Evolutionary conservation across 2,797 vertebrate genomes (phyloP).

Genomic region (Microctenopoma stevenorrisi): DNA sequence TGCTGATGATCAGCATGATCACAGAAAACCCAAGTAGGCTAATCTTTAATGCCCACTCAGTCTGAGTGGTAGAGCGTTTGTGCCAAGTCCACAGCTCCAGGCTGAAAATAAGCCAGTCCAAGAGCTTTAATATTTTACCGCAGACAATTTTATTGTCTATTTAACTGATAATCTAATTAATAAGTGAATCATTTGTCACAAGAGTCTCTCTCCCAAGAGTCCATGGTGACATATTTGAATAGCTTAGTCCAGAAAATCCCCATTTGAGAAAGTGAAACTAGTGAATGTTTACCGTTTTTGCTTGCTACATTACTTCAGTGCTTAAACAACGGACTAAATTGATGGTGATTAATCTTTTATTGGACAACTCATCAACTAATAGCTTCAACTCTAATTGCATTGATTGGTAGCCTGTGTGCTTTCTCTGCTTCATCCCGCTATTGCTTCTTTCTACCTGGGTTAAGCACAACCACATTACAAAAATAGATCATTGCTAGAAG

Average conservation of each 20-base stretch:
- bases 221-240: not conserved
- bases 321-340: not conserved
- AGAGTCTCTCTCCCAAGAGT: not conserved
- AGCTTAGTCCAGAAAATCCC: not conserved
- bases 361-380: not conserved
- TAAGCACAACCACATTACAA: constrained; percentile 39
- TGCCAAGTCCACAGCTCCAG: constrained; percentile 35
- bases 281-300: not conserved
- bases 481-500: constrained; percentile 68
- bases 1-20: no score
- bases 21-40: no score
- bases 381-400: not conserved
- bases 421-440: constrained; percentile 4
- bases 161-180: not conserved
- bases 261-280: not conserved
- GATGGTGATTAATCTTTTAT: not conserved
- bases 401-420: not conserved
- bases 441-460: constrained; percentile 33
- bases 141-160: not conserved
- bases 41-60: constrained; percentile 25
- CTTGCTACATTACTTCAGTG: not conserved
- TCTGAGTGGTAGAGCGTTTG: constrained; percentile 34
- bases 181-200: not conserved
- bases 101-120: constrained; percentile 43
- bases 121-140: not conserved